Evolutionary conservation across 2,113 vertebrate species (phyloP), one percentile per base, ranked within the genome.

Genomic region (Anolis carolinensis): DNA sequence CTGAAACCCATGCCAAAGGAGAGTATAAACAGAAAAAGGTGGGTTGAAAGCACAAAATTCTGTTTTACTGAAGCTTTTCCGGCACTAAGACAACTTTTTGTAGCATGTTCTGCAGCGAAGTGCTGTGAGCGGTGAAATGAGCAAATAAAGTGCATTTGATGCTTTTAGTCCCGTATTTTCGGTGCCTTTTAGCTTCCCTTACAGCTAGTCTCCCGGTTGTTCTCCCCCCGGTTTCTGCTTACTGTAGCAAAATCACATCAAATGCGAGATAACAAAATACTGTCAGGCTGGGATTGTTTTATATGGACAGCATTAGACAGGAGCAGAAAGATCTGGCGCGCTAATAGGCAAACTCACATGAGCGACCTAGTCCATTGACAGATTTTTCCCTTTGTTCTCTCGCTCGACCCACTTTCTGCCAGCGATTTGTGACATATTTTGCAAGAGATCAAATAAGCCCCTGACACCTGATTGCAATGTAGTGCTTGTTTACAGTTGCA

Each of bases 401-500:
- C 91, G 93, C 94, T 96, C 91, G 92, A 95, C 97, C 97, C 96
- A 95, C 96, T 97, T 97, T 97, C 97, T 97, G 97, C 97, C 95
- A 95, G 97, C 97, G 97, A 97, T 97, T 97, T 95, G 95, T 98
- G 98, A 98, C 98, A 98, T 97, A 97, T 97, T 97, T 97, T 90
- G 90, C 93, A 94, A 95, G 95, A 98, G 98, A 99, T 99, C 98
- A 99, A 98, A 99, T 97, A 95, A 95, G 36, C 92, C 91, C 82
- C 95, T 98, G 98, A 98, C 98, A 98, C 97, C 96, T 98, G 97
- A 98, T 98, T 97, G 98, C 97, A 86, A 92, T 96, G 95, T 97
- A 96, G 95, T 96, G 96, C 96, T 97, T 98, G 97, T 98, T 98
- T 98, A 98, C 97, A 97, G 97, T 97, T 95, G 96, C 96, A 96